phyloP scores from a whole-genome alignment of 2,113 vertebrate species.

The Notiomystis cincta region DNA sequence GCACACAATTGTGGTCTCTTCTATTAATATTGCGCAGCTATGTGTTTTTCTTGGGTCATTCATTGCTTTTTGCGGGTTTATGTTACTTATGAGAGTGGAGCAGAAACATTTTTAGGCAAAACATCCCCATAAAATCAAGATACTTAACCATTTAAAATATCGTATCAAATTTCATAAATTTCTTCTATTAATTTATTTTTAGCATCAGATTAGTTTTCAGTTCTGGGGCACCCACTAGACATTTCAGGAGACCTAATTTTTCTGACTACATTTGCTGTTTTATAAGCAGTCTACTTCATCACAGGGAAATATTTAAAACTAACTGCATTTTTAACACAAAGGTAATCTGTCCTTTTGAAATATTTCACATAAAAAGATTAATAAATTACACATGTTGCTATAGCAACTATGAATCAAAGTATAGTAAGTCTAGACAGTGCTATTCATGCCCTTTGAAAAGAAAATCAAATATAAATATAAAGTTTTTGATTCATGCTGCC shows the following conservation, averaged over 20 bases:
- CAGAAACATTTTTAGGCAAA: background rate
- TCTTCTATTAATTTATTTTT: background rate
- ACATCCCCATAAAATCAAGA: background rate
- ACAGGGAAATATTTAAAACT: constrained; percentile 55
- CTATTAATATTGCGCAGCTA: background rate
- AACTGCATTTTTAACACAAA: constrained; percentile 50
- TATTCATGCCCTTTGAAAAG: constrained; percentile 47
- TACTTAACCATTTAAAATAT: background rate
- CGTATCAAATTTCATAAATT: background rate
- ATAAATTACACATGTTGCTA: constrained; percentile 60
- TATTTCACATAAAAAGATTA: constrained; percentile 56
- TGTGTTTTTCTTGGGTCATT: background rate
- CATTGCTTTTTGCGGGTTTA: background rate
- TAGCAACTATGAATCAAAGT: constrained; percentile 64
- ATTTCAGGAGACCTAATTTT: constrained; percentile 11
- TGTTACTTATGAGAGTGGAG: background rate
- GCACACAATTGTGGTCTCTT: background rate
- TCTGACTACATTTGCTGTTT: background rate
- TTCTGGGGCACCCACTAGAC: background rate
- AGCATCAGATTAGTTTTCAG: background rate
- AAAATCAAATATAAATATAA: constrained; percentile 54
- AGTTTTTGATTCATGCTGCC: background rate
- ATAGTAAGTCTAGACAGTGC: constrained; percentile 49
- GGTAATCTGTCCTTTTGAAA: constrained; percentile 55
- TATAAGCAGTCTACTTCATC: constrained; percentile 8